Evolutionary conservation across 2,113 vertebrate species (phyloP), one percentile per base, ranked within the genome.

Genomic region (Mobula birostris): DNA sequence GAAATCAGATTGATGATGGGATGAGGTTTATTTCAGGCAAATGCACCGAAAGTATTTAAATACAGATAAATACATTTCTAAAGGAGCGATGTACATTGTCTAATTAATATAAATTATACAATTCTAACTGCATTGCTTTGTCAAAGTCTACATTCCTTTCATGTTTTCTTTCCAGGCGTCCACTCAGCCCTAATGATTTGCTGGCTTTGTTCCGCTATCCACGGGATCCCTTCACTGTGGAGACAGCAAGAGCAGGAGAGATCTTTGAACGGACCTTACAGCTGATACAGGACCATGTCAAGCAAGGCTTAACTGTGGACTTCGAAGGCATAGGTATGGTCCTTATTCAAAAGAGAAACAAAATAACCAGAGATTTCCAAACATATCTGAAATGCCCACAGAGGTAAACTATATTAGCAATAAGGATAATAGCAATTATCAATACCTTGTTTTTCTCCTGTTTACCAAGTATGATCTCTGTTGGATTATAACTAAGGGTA

Each of bases 171-270:
- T 74, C 82, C 32, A 94, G 94, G 21, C 68, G 74, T 12, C 94
- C 94, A 58, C 87, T 83, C 27, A 94, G 80, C 56, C 87, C 94
- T 7, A 90, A 72, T 91, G 94, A 94, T 29, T 70, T 94, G 66
- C 87, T 94, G 27, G 94, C 94, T 72, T 91, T 94, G 36, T 94
- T 94, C 87, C 94, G 94, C 40, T 94, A 94, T 56, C 94, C 94
- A 29, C 94, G 94, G 24, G 94, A 94, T 61, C 94, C 94, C 56
- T 94, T 94, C 88, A 94, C 94, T 74, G 94, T 94, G 94, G 94
- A 91, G 36, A 70, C 80, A 21, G 94, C 94, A 63, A 74, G 94
- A 87, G 94, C 94, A 83, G 94, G 94, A 77, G 94, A 94, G 70
- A 94, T 94, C 87, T 94, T 94, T 63, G 94, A 94, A 87, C 36